Evolutionary conservation across 2,113 vertebrate genomes (phyloP).

Genomic region (Tupaia chinensis): DNA sequence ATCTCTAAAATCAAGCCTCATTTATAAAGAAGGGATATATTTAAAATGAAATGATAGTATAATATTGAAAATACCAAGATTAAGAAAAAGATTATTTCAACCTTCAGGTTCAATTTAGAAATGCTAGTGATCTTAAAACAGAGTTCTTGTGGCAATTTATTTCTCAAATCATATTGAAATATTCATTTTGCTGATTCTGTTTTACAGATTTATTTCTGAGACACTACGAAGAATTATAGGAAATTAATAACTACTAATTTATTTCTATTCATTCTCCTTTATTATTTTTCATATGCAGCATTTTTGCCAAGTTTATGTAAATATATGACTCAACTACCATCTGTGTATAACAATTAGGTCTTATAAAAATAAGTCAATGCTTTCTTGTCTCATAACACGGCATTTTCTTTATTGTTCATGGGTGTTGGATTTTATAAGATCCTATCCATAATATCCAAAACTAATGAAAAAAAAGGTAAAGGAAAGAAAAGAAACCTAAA

Average conservation of each 20-base stretch:
- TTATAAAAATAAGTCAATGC: background rate
- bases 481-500: background rate
- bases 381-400: background rate
- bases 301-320: background rate
- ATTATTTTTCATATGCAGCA: background rate
- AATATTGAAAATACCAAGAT: background rate
- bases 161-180: background rate
- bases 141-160: background rate
- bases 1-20: background rate
- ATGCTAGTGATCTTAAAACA: background rate
- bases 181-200: background rate
- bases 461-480: background rate
- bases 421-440: background rate
- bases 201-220: background rate
- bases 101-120: background rate
- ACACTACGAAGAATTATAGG: background rate
- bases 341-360: background rate
- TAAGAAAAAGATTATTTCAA: background rate
- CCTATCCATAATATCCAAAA: background rate
- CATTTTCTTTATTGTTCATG: background rate
- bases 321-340: background rate
- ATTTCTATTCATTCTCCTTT: slow-evolving; percentile 35
- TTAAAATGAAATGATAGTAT: background rate
- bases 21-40: background rate
- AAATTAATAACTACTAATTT: slow-evolving; percentile 22